Evolutionary conservation across 2,888 invertebrate species (phyloP).

Genomic region (Lasius platythorax): DNA sequence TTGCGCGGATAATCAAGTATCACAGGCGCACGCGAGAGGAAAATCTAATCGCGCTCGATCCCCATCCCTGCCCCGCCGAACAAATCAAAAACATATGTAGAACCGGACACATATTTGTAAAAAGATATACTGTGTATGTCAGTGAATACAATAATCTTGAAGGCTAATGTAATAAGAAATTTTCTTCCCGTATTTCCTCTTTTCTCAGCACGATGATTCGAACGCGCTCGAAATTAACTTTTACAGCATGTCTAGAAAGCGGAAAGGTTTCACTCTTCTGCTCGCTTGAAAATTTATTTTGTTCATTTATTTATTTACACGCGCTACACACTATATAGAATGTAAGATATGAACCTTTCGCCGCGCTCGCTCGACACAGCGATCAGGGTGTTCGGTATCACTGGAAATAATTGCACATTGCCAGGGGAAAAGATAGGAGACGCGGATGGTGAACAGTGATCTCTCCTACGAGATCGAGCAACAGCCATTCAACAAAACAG

Average conservation of each 20-base stretch:
- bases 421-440: constrained; percentile 49
- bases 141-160: constrained; percentile 69
- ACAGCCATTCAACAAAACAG: constrained; percentile 69
- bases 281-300: constrained; percentile 68
- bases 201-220: not conserved
- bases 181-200: not conserved
- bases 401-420: constrained; percentile 70
- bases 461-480: constrained; percentile 54
- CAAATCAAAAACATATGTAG: constrained; percentile 52
- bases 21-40: not conserved
- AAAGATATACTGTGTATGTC: constrained; percentile 76
- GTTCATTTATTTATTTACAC: constrained; percentile 68
- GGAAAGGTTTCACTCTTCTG: constrained; percentile 2
- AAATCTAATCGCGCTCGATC: constrained; percentile 17
- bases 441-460: not conserved
- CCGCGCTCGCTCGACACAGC: constrained; percentile 46
- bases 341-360: constrained; percentile 74
- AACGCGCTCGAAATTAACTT: not conserved
- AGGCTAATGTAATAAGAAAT: constrained; percentile 36
- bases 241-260: not conserved
- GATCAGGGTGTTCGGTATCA: constrained; percentile 58
- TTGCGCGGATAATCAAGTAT: not conserved
- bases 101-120: constrained; percentile 75
- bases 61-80: constrained; percentile 13
- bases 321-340: constrained; percentile 75